Percentiles rank a stretch among this genome's conserved stretches.
Evolutionary conservation across 2,888 invertebrate genomes (phyloP).

Genomic region (Pristionchus fissidentatus): DNA sequence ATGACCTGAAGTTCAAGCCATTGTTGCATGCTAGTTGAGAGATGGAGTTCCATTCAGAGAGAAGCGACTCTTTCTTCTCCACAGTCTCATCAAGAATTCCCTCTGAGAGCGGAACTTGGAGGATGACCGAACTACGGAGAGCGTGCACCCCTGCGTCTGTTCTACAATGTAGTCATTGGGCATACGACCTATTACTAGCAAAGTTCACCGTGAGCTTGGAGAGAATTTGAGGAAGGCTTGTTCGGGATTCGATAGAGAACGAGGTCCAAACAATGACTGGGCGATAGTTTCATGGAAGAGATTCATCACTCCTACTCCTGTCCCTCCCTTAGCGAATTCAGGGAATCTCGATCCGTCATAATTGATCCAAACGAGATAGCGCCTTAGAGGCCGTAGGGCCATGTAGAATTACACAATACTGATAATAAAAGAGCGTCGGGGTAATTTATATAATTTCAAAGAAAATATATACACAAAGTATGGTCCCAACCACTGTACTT

Average conservation of each 20-base stretch:
- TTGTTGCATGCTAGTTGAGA: neutral
- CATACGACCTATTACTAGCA: neutral
- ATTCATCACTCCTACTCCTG: slow-evolving; percentile 68
- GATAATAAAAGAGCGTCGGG: neutral
- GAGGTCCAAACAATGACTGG: slow-evolving; percentile 49
- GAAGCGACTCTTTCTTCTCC: slow-evolving; percentile 44
- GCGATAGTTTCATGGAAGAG: slow-evolving; percentile 57
- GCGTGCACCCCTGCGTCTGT: slow-evolving; percentile 67
- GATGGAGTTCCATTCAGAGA: slow-evolving; percentile 49
- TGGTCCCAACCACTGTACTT: too few relatives aligned
- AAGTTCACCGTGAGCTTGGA: slow-evolving; percentile 52
- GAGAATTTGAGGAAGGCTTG: slow-evolving; percentile 45
- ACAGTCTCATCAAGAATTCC: slow-evolving; percentile 51
- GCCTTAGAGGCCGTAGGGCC: slow-evolving; percentile 37
- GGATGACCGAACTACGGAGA: slow-evolving; percentile 59
- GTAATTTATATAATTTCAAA: neutral
- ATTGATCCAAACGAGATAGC: slow-evolving; percentile 68
- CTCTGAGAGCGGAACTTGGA: slow-evolving; percentile 55
- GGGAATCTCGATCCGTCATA: slow-evolving; percentile 70
- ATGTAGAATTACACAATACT: neutral
- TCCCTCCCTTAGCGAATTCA: slow-evolving; percentile 68
- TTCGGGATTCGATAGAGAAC: neutral
- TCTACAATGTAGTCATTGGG: slow-evolving; percentile 42
- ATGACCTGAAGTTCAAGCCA: slow-evolving; percentile 10
- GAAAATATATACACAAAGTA: too few relatives aligned